Base-by-base conservation (phyloP, 1,140 invertebrate species). In the Caerostris extrusa region DNA sequence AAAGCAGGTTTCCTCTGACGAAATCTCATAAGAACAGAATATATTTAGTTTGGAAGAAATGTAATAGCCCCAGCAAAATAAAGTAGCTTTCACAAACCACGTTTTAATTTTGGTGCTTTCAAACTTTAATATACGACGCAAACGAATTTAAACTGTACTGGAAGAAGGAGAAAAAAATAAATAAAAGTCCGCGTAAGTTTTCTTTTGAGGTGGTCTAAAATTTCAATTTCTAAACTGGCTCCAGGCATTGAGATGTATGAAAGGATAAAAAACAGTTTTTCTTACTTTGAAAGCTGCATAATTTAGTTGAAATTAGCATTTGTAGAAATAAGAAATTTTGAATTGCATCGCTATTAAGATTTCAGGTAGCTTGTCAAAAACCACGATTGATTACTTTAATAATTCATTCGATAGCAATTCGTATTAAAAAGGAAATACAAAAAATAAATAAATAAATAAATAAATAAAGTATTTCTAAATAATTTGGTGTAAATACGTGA, bases 101-200 rank as follows among this genome's bases (percentile, higher is more conserved):
- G n/a, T 90, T 90, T 90, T 90, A 90, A 71, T 90, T 90, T 90
- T 57, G 69, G 67, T 50, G 17, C 19, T 67, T 77, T 56, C 64
- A 77, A 90, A 90, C 12, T 90, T 69, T 71, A 90, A 90, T 90
- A 77, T 90, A 90, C 19, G 88, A 90, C 50, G 8, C 34, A 71
- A 34, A 34, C 55, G 88, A 77, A 90, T 57, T 90, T 77, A 64
- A 88, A 77, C 71, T 77, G 71, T 67, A 12, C 61, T 67, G 61
- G 61, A 50, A 34, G 50, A 10, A 50, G 34, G 50, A 53, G 10
- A 77, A 77, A 77, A 34, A 34, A n/a, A n/a, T n/a, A n/a, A n/a
- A n/a, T n/a, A n/a, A n/a, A 50, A 77, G 34, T 12, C 19, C 14
- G 34, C 34, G 50, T 77, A 77, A 77, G 10, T 50, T 17, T 53